Evolutionary conservation across 1,140 invertebrate species (phyloP).

Genomic region (Papilio polytes): DNA sequence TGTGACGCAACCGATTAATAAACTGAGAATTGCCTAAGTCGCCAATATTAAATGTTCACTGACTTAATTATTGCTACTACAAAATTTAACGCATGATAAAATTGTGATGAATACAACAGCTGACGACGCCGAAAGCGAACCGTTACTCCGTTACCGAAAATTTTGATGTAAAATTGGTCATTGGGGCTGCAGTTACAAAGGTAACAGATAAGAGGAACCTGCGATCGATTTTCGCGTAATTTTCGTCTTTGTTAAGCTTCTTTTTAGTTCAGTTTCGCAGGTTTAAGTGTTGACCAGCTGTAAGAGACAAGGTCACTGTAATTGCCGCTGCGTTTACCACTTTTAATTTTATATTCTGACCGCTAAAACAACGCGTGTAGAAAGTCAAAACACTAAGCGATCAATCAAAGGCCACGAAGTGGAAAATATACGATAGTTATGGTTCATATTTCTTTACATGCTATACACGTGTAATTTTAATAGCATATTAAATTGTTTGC

Average conservation of each 20-base stretch:
- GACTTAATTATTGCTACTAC: constrained; percentile 10
- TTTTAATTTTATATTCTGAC: constrained; percentile 11
- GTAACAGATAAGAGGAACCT: no score
- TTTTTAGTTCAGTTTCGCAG: not conserved
- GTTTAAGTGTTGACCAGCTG: not conserved
- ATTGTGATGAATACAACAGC: not conserved
- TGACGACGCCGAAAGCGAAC: not conserved
- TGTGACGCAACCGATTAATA: constrained; percentile 17
- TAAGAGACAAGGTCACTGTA: not conserved
- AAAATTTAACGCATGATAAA: not conserved
- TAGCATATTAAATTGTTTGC: not conserved
- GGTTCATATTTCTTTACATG: not conserved
- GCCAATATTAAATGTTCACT: constrained; percentile 4
- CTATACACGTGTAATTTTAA: not conserved
- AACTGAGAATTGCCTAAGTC: constrained; percentile 3
- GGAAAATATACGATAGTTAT: not conserved
- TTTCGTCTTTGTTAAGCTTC: not conserved
- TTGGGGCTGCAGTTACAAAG: not conserved
- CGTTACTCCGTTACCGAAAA: not conserved
- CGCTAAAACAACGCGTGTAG: constrained; percentile 13
- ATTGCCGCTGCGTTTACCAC: not conserved
- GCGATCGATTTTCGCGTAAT: not conserved
- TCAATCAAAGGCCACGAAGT: constrained; percentile 2
- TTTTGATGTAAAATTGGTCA: not conserved
- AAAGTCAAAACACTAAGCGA: constrained; percentile 18